Base-by-base conservation (phyloP, 92 coral and sea anemone genomes). In the Scolanthus callimorphus region DNA sequence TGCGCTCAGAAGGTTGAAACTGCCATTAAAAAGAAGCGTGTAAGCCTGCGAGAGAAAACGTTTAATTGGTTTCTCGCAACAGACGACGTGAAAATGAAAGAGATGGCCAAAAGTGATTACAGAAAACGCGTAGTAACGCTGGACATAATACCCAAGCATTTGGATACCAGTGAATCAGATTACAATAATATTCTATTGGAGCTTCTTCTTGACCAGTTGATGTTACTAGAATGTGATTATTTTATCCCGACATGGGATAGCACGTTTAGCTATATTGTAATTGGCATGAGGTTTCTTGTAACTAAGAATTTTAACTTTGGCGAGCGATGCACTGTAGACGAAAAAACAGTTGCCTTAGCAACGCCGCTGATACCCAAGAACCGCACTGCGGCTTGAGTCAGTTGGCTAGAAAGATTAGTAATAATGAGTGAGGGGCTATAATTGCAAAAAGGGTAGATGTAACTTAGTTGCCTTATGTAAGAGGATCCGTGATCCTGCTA, bases 61-160 rank as follows among this genome's bases (percentile, higher is more conserved):
- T n/a, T 74, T n/a, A 74, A 57, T 19, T 74, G 81, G 81, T 50
- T 74, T 25, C 31, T 74, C 38, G 81, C 81, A 30, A 74, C 65
- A n/a, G 81, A 74, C 43, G 68, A 74, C 29, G 59, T 44, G 27
- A 47, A 41, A 12, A 30, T 63, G 24, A 74, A 74, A 51, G 56
- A 48, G 57, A 28, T 41, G 57, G 81, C 71, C 31, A 62, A 49
- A 28, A 43, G 48, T 15, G 37, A 74, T 25, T 74, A 55, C 30
- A 61, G 73, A 3, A 29, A 39, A 3, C 59, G 65, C 49, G 20
- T 74, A 31, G 51, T 65, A 51, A 57, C 74, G 17, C 37, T 67
- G 17, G 47, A 74, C 15, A 19, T 74, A 9, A 29, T 11, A 15
- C 81, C 81, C 1, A 56, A 45, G 9, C 81, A 74, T 49, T 53